Percentiles rank a stretch among this genome's conserved stretches.
Conservation (phyloP, 2,797 vertebrate species). For the Pseudotriccus pelzelni region DNA sequence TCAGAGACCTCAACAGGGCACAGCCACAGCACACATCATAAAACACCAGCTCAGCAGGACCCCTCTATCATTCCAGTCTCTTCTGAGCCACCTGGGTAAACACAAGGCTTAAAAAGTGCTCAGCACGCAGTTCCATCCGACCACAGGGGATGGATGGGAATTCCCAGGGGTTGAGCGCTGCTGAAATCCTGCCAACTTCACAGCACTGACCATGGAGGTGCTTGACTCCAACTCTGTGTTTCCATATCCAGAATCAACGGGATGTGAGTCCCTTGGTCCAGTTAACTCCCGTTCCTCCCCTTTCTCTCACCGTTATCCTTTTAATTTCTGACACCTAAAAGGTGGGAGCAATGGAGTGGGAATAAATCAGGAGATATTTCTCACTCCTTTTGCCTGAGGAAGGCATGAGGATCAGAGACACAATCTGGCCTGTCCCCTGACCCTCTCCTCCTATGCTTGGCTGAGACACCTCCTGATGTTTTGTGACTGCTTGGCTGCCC, state of each 20-base stretch:
- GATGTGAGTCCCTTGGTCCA: neutral
- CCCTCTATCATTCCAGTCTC: neutral
- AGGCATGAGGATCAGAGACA: neutral
- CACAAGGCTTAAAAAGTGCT: neutral
- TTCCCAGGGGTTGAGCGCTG: neutral
- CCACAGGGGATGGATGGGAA: neutral
- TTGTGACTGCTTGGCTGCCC: neutral
- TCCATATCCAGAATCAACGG: neutral
- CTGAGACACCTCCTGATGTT: neutral
- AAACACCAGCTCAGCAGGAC: neutral
- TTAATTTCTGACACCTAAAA: neutral
- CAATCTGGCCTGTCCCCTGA: neutral
- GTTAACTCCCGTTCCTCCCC: neutral
- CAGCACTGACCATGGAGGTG: neutral
- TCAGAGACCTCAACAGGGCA: neutral
- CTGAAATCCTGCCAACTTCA: neutral
- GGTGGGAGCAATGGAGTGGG: neutral
- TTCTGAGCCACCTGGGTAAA: neutral
- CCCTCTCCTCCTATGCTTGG: neutral
- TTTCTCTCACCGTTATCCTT: neutral
- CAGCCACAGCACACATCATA: accelerated
- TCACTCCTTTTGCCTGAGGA: neutral
- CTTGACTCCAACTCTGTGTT: accelerated
- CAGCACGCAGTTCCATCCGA: neutral
- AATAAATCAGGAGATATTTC: neutral